phyloP scores from a whole-genome alignment of 2,888 invertebrate genomes.

The Chaitophorus viminalis region DNA sequence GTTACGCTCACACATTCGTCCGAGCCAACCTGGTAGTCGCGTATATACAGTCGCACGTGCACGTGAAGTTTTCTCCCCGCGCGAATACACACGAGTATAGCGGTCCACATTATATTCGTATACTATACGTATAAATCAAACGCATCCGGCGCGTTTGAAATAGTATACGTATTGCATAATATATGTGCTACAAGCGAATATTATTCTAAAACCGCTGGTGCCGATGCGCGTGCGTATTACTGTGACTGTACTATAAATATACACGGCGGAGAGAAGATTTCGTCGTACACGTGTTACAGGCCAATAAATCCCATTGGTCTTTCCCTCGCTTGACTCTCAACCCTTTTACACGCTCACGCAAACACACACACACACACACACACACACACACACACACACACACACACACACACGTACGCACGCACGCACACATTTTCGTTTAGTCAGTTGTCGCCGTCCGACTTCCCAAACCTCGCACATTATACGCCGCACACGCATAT shows the following conservation, averaged over 20 bases:
- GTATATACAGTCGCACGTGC: conserved; percentile 23
- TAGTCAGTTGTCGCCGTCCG: conserved; percentile 4
- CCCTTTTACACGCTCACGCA: conserved; percentile 30
- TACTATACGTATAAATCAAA: conserved; percentile 37
- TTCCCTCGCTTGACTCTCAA: conserved; percentile 15
- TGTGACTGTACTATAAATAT: conserved; percentile 5
- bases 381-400: background rate
- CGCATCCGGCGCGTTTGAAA: conserved; percentile 54
- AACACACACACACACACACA: background rate
- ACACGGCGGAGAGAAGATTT: conserved; percentile 42
- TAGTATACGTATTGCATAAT: conserved; percentile 8
- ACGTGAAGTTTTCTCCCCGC: background rate
- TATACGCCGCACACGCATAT: background rate
- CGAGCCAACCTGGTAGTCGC: background rate
- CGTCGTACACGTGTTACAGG: conserved; percentile 59
- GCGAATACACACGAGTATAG: background rate
- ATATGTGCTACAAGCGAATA: conserved; percentile 10
- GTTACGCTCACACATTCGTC: background rate
- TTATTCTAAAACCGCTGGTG: conserved; percentile 22
- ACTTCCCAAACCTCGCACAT: conserved; percentile 1
- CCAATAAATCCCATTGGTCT: conserved; percentile 53
- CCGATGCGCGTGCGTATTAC: background rate
- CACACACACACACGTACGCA: background rate
- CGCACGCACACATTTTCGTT: background rate
- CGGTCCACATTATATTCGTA: background rate